Percentiles rank a stretch among this genome's conserved stretches.
Evolutionary conservation across 1,140 invertebrate species (phyloP).

Genomic region (Alviniconcha marisindica): DNA sequence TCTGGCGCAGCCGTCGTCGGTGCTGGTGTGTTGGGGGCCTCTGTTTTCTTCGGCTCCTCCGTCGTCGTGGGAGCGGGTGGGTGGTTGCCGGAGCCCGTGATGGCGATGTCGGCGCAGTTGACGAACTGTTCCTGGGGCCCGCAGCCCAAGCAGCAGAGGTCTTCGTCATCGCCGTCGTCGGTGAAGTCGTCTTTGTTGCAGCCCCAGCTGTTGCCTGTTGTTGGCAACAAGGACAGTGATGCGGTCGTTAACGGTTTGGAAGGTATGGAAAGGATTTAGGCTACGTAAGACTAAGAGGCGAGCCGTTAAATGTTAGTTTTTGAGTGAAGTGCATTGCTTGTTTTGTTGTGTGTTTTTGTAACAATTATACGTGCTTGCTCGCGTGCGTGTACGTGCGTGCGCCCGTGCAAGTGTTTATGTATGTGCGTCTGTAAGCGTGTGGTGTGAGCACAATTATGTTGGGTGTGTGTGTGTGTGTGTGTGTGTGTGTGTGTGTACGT

Average conservation of each 20-base stretch:
- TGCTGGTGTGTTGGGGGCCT: background rate
- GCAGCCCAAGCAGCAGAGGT: constrained; percentile 74
- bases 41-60: background rate
- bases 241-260: background rate
- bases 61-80: too few relatives aligned
- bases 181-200: constrained; percentile 36
- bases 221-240: background rate
- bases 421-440: too few relatives aligned
- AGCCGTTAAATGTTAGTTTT: too few relatives aligned
- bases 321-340: background rate
- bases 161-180: too few relatives aligned
- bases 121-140: constrained; percentile 81
- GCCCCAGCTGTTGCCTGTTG: constrained; percentile 65
- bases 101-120: constrained; percentile 83
- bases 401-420: too few relatives aligned
- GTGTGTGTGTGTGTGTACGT: too few relatives aligned
- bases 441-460: too few relatives aligned
- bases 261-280: background rate
- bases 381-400: too few relatives aligned
- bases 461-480: too few relatives aligned
- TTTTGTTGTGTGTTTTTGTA: background rate
- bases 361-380: background rate
- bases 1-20: background rate
- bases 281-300: background rate
- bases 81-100: constrained; percentile 64